Percentiles rank a stretch among this genome's conserved stretches.
Conservation (phyloP, 2,888 invertebrate species). For the Agrochola circellaris region DNA sequence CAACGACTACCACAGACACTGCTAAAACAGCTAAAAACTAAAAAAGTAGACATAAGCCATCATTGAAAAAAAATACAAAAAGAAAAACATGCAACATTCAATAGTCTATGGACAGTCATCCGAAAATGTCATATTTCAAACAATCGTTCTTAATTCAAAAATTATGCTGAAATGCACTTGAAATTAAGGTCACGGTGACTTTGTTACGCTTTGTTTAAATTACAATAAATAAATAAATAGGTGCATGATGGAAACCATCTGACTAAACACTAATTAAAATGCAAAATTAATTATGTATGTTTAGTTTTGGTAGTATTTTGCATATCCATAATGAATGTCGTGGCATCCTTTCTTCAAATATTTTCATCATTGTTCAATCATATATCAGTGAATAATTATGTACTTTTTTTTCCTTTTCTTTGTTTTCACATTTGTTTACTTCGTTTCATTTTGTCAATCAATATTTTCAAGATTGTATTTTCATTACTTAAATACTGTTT, state of each 20-base stretch:
- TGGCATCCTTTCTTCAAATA: neutral
- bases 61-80: neutral
- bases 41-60: neutral
- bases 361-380: neutral
- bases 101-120: neutral
- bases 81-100: neutral
- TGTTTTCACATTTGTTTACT: neutral
- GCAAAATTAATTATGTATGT: constrained; percentile 9
- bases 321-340: constrained; percentile 1
- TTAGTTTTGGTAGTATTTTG: constrained; percentile 8
- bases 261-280: constrained; percentile 35
- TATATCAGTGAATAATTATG: neutral
- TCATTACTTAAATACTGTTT: constrained; percentile 1
- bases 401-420: neutral
- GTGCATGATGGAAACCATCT: constrained; percentile 24
- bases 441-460: neutral
- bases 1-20: constrained; percentile 69
- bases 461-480: neutral
- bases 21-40: constrained; percentile 80
- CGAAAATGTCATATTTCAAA: constrained; percentile 1
- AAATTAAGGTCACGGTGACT: constrained; percentile 33
- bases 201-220: constrained; percentile 20
- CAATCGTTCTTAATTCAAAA: constrained; percentile 34
- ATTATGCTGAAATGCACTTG: constrained; percentile 21
- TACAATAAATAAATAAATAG: constrained; percentile 7